Evolutionary conservation across 2,113 vertebrate species (phyloP).

Genomic region (Phyllostomus hastatus): DNA sequence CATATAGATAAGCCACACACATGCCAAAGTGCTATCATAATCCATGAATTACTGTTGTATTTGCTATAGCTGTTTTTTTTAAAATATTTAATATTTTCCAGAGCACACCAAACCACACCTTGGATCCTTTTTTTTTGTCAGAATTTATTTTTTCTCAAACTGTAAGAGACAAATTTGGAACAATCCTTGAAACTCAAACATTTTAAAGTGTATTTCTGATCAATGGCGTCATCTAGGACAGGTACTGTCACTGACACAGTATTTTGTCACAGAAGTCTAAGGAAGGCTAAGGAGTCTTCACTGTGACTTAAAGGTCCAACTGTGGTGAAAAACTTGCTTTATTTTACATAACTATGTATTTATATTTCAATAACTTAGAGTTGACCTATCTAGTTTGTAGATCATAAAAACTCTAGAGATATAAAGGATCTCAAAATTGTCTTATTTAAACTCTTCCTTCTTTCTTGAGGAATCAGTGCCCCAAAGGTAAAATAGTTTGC

Average conservation of each 20-base stretch:
- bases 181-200: neutral
- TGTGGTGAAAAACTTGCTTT: neutral
- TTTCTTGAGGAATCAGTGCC: neutral
- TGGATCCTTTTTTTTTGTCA: neutral
- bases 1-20: constrained; percentile 28
- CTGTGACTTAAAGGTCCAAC: neutral
- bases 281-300: neutral
- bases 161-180: neutral
- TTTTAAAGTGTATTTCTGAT: neutral
- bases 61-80: neutral
- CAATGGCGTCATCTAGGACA: neutral
- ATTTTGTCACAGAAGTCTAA: constrained; percentile 20
- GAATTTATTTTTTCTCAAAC: neutral
- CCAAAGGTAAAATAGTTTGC: neutral
- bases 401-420: neutral
- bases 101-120: neutral
- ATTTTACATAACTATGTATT: neutral
- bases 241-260: neutral
- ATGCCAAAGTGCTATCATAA: constrained; percentile 10
- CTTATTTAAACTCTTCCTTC: neutral
- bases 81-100: constrained; percentile 42
- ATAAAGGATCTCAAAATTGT: neutral
- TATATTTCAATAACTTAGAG: neutral
- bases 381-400: neutral
- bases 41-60: constrained; percentile 33